Percentiles rank a stretch among this genome's conserved stretches.
Evolutionary conservation across 2,797 vertebrate species (phyloP).

Genomic region (Lates japonicus): DNA sequence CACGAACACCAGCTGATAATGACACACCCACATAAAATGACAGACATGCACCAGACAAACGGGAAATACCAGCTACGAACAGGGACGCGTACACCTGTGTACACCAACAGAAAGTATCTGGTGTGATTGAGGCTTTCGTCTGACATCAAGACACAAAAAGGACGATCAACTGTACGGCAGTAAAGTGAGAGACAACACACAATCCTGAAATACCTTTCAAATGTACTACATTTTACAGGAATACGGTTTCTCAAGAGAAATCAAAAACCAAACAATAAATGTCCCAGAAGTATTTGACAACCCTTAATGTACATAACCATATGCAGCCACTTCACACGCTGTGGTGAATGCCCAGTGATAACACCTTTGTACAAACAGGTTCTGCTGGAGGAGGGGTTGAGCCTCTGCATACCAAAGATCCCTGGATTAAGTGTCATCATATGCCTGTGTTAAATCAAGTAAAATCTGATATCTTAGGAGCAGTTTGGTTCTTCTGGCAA

Average conservation of each 20-base stretch:
- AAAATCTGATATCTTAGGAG: neutral
- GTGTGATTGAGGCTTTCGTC: slow-evolving; percentile 17
- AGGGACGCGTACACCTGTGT: neutral
- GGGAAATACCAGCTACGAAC: slow-evolving; percentile 69
- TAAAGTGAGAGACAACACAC: neutral
- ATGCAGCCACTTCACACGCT: neutral
- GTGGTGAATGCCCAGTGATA: neutral
- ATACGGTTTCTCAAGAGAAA: neutral
- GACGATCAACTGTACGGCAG: neutral
- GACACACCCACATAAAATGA: slow-evolving; percentile 55
- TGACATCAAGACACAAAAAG: neutral
- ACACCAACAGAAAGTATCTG: slow-evolving; percentile 1
- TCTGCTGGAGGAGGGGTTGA: neutral
- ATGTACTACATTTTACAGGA: neutral
- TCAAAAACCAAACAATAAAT: neutral
- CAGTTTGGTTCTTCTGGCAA: neutral
- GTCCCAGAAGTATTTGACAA: neutral
- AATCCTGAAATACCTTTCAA: neutral
- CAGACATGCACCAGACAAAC: slow-evolving; percentile 62
- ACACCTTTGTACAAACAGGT: neutral
- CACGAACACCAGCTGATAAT: slow-evolving; percentile 39
- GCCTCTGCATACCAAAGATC: slow-evolving; percentile 9
- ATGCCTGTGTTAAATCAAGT: neutral
- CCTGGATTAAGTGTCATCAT: neutral
- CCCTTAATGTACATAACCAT: neutral